Evolutionary conservation across 2,113 vertebrate genomes (phyloP).

Genomic region (Ondatra zibethicus): DNA sequence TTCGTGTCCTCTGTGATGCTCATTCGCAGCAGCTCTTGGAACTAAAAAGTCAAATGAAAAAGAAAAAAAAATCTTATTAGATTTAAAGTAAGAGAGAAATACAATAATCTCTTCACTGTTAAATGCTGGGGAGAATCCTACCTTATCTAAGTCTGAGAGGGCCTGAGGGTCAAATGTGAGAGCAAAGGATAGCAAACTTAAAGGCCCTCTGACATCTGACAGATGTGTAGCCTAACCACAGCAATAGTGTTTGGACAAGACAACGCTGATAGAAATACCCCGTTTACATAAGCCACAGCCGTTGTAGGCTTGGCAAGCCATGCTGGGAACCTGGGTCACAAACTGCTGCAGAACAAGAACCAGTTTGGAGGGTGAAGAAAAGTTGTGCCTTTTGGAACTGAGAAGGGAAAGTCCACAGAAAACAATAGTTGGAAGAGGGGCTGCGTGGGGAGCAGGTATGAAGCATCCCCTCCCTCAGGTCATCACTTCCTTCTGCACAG

Average conservation of each 20-base stretch:
- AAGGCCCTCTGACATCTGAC: constrained; percentile 37
- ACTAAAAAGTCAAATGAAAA: constrained; percentile 12
- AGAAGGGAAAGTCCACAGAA: constrained; percentile 48
- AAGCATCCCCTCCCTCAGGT: not conserved
- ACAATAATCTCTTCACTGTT: constrained; percentile 4
- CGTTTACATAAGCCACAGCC: constrained; percentile 44
- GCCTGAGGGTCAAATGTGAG: not conserved
- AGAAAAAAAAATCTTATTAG: not conserved
- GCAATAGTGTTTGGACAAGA: not conserved
- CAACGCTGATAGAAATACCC: constrained; percentile 39
- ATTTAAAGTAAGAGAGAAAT: constrained; percentile 41
- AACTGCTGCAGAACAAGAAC: constrained; percentile 21
- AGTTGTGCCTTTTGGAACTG: constrained; percentile 17
- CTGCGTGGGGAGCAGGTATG: not conserved
- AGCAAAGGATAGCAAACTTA: not conserved
- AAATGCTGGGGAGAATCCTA: not conserved
- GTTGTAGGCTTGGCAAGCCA: not conserved
- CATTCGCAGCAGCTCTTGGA: not conserved
- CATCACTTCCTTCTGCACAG: constrained; percentile 61
- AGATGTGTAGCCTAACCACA: not conserved
- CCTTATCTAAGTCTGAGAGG: not conserved
- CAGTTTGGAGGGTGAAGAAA: constrained; percentile 23
- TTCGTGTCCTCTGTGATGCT: constrained; percentile 23
- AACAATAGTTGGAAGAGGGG: constrained; percentile 67
- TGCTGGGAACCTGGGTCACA: constrained; percentile 33